A percentile compares a stretch with the other conserved stretches of the same genome.
Conservation (phyloP, 1,140 invertebrate genomes). For the Camponotus vicinus region DNA sequence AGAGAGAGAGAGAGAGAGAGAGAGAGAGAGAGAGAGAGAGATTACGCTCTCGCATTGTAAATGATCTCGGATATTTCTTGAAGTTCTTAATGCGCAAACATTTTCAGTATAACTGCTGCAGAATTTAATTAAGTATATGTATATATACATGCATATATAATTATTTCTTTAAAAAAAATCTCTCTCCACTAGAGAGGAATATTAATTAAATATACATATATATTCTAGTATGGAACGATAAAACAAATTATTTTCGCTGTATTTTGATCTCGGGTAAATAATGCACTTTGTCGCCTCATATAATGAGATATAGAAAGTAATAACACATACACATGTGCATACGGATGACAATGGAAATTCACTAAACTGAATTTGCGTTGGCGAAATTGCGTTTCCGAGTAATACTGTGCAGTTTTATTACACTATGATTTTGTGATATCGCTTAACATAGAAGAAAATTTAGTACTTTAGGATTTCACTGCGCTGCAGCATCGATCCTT, state of each 20-base stretch:
- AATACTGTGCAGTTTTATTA: conserved; percentile 18
- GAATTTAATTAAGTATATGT: neutral
- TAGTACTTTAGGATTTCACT: conserved; percentile 11
- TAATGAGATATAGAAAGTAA: conserved; percentile 16
- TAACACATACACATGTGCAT: neutral
- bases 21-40: too few species aligned
- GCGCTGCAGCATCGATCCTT: neutral
- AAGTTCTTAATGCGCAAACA: neutral
- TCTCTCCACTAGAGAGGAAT: neutral
- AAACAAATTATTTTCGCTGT: conserved; percentile 14
- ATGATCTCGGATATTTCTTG: neutral
- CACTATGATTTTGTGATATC: conserved; percentile 15
- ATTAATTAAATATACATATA: neutral
- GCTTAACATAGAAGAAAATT: neutral
- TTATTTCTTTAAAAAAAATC: neutral
- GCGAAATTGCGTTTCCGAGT: neutral
- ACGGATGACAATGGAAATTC: conserved; percentile 4
- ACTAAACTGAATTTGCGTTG: conserved; percentile 11
- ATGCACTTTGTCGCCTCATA: neutral
- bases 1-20: too few species aligned
- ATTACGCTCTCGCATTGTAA: neutral
- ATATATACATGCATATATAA: neutral
- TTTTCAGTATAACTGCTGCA: neutral
- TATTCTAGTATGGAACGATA: neutral
- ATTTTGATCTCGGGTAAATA: conserved; percentile 36